Percentiles rank a stretch among this genome's conserved stretches.
Evolutionary conservation across 2,888 invertebrate species (phyloP).

Genomic region (Caradrina clavipalpis): DNA sequence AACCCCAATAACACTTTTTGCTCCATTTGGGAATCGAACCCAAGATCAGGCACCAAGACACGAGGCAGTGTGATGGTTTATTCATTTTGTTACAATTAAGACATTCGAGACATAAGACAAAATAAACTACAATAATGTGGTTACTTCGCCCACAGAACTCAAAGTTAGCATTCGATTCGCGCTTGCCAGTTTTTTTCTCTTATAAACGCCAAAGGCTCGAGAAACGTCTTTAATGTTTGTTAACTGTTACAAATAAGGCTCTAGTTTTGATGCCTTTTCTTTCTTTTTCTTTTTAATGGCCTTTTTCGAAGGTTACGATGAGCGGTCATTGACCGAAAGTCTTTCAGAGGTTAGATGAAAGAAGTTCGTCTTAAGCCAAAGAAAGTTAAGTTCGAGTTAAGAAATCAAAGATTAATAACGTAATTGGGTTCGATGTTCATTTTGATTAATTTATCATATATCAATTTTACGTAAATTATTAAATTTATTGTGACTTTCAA

Average conservation of each 20-base stretch:
- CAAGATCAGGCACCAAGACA: no score
- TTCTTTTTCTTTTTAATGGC: not conserved
- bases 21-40: no score
- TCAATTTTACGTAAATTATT: not conserved
- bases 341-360: conserved; percentile 7
- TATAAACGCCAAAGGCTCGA: not conserved
- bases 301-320: not conserved
- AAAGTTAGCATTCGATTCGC: not conserved
- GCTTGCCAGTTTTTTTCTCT: not conserved
- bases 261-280: not conserved
- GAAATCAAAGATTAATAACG: conserved; percentile 15
- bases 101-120: no score
- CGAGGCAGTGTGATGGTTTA: no score
- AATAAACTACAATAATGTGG: no score
- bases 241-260: conserved; percentile 1
- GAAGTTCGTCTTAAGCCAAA: not conserved
- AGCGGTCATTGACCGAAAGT: not conserved
- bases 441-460: conserved; percentile 13
- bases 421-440: not conserved
- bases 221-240: conserved; percentile 2
- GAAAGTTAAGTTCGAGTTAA: conserved; percentile 7
- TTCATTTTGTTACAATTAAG: no score
- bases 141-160: not conserved
- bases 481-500: no score
- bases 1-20: no score